Evolutionary conservation across 2,888 invertebrate species (phyloP).

Genomic region (Caenorhabditis becei): DNA sequence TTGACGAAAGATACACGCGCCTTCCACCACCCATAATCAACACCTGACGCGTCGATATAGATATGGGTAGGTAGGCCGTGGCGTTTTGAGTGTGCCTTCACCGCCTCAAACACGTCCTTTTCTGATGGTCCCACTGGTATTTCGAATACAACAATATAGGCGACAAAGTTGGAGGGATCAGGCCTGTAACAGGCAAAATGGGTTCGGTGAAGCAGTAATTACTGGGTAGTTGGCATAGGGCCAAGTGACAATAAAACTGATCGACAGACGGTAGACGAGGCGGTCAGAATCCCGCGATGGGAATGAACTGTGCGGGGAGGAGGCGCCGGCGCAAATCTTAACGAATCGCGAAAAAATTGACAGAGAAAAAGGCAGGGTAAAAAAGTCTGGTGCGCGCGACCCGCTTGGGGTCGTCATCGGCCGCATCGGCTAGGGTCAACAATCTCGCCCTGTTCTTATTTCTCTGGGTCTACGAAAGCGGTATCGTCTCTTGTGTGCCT

Average conservation of each 20-base stretch:
- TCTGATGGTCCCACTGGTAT: neutral
- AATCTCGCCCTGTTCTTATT: conserved; percentile 40
- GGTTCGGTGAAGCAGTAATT: too few relatives aligned
- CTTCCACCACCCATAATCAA: neutral
- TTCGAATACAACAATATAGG: conserved; percentile 20
- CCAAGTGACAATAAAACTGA: neutral
- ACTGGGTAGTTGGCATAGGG: neutral
- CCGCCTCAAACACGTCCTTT: neutral
- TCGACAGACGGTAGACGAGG: neutral
- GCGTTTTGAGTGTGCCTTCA: conserved; percentile 5
- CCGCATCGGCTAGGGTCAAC: conserved; percentile 45
- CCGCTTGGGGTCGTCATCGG: conserved; percentile 43
- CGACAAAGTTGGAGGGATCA: neutral
- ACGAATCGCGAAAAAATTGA: conserved; percentile 42
- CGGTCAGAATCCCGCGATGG: too few relatives aligned
- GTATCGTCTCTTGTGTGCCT: conserved; percentile 13
- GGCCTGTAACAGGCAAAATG: conserved; percentile 1
- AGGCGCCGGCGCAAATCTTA: conserved; percentile 28
- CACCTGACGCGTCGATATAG: neutral
- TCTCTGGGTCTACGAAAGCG: conserved; percentile 9
- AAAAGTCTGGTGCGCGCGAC: conserved; percentile 54
- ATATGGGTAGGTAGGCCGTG: neutral
- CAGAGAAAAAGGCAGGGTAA: conserved; percentile 34
- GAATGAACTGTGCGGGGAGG: conserved; percentile 3
- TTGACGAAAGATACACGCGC: neutral